These are phyloP conservation scores for Progne subis DNA, from an alignment of 2,113 vertebrate genomes.

Conservation along the genomic window DNA sequence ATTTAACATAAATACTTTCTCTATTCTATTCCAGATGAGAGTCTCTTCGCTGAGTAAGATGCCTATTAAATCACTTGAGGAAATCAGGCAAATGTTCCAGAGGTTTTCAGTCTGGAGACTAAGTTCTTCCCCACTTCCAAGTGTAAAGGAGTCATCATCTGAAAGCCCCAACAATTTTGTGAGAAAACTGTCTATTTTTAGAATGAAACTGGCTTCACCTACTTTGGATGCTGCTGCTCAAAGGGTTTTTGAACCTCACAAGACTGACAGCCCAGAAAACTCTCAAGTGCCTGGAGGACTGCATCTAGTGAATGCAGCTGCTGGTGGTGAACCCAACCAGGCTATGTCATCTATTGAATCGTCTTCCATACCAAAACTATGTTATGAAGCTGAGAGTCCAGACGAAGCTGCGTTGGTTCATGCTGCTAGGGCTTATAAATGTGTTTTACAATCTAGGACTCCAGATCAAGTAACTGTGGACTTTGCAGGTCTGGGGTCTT, in stretches of 20 bases:
- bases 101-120: slow-evolving; percentile 79
- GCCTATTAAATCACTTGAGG: slow-evolving; percentile 84
- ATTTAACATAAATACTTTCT: not conserved
- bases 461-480: slow-evolving; percentile 84
- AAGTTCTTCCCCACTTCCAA: slow-evolving; percentile 64
- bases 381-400: slow-evolving; percentile 84
- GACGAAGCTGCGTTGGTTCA: slow-evolving; percentile 78
- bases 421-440: slow-evolving; percentile 82
- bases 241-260: not conserved
- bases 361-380: slow-evolving; percentile 14
- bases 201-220: slow-evolving; percentile 69
- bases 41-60: slow-evolving; percentile 67
- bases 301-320: not conserved
- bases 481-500: slow-evolving; percentile 79
- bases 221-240: slow-evolving; percentile 24
- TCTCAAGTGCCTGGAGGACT: not conserved
- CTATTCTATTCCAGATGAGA: slow-evolving; percentile 74
- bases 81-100: slow-evolving; percentile 88
- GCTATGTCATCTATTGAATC: not conserved
- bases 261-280: not conserved
- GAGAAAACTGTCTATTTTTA: slow-evolving; percentile 74
- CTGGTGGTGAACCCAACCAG: not conserved
- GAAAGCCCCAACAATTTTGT: slow-evolving; percentile 72
- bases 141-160: slow-evolving; percentile 41
- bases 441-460: slow-evolving; percentile 79